Conservation (phyloP, 2,888 invertebrate genomes). For the Chrysodeixis includens region DNA sequence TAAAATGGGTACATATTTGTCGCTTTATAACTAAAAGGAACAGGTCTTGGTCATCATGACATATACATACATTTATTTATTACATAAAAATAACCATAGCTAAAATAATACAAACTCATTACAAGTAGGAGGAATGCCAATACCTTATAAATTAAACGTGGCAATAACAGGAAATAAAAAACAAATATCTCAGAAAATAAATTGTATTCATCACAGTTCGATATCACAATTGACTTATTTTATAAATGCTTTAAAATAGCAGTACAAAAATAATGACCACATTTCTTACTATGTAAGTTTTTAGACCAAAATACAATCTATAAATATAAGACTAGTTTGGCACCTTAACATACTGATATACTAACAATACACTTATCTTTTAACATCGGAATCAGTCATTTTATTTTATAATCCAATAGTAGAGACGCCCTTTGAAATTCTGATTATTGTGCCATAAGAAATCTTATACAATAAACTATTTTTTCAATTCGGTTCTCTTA, state of each 20-base stretch:
- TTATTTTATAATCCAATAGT: not conserved
- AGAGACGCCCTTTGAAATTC: not conserved
- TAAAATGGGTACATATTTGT: not conserved
- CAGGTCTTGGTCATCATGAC: no score
- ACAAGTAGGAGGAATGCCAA: not conserved
- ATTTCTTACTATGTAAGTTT: not conserved
- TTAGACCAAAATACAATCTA: not conserved
- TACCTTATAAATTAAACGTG: not conserved
- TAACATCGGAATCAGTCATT: not conserved
- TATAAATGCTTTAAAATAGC: conserved; percentile 1
- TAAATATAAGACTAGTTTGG: not conserved
- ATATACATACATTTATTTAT: not conserved
- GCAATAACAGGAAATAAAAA: conserved; percentile 44
- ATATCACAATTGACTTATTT: conserved; percentile 8
- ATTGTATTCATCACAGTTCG: conserved; percentile 46
- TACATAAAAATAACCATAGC: not conserved
- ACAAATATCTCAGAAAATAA: conserved; percentile 25
- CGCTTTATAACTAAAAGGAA: no score
- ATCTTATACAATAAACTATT: no score
- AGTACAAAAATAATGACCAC: conserved; percentile 1
- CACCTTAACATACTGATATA: no score
- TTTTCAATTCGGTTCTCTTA: no score
- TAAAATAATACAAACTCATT: not conserved
- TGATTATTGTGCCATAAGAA: not conserved
- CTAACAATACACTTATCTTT: not conserved